Evolutionary conservation across 2,113 vertebrate genomes (phyloP).

Genomic region (Amphiprion percula): DNA sequence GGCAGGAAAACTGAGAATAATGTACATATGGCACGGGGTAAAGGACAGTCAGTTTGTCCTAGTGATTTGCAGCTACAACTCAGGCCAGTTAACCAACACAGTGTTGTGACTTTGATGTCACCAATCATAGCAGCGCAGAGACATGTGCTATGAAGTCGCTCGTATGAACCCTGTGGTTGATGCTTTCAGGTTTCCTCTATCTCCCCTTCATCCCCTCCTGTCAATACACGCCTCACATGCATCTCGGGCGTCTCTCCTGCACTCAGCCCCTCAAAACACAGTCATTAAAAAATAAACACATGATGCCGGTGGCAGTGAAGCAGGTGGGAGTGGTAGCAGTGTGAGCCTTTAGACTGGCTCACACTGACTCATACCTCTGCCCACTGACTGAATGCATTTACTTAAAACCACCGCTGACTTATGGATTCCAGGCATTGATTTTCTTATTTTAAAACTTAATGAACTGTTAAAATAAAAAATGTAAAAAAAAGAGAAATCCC

Average conservation of each 20-base stretch:
- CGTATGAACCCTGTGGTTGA: slow-evolving; percentile 23
- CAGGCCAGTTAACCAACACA: slow-evolving; percentile 23
- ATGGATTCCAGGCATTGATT: slow-evolving; percentile 78
- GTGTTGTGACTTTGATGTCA: slow-evolving; percentile 47
- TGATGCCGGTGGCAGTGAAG: slow-evolving; percentile 65
- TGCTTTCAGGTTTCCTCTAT: slow-evolving; percentile 23
- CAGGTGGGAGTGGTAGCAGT: slow-evolving; percentile 61
- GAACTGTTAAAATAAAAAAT: slow-evolving; percentile 54
- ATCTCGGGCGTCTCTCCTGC: not conserved
- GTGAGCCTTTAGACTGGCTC: slow-evolving; percentile 53
- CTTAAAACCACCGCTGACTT: slow-evolving; percentile 68
- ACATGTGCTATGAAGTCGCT: slow-evolving; percentile 17
- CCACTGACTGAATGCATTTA: slow-evolving; percentile 69
- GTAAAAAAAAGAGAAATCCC: slow-evolving; percentile 24
- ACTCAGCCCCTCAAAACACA: slow-evolving; percentile 53
- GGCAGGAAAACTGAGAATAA: slow-evolving; percentile 32
- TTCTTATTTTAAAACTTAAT: slow-evolving; percentile 79
- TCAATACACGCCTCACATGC: slow-evolving; percentile 25
- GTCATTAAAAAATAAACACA: slow-evolving; percentile 78
- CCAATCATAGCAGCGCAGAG: slow-evolving; percentile 11
- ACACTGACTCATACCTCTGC: slow-evolving; percentile 65
- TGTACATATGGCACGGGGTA: slow-evolving; percentile 13
- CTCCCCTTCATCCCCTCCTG: slow-evolving; percentile 22
- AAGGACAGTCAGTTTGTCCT: slow-evolving; percentile 49
- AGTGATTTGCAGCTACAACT: slow-evolving; percentile 47